Conservation (phyloP, 2,888 invertebrate species). For the Anagyrus pseudococci region DNA sequence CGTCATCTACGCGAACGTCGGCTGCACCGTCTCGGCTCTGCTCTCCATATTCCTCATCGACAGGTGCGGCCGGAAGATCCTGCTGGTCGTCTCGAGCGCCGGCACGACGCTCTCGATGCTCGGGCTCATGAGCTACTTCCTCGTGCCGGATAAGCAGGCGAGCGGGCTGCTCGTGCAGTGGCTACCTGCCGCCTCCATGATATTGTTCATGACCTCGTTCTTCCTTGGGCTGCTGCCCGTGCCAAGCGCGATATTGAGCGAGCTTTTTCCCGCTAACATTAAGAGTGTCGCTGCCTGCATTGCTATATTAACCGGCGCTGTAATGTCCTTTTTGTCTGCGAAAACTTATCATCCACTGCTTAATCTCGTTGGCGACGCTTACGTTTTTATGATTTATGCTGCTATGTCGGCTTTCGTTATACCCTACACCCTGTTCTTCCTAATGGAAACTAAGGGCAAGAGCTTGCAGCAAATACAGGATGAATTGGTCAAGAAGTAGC, state of each 20-base stretch:
- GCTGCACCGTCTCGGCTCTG: slow-evolving; percentile 44
- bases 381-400: slow-evolving; percentile 45
- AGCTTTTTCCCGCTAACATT: slow-evolving; percentile 40
- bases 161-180: slow-evolving; percentile 43
- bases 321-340: slow-evolving; percentile 37
- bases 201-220: slow-evolving; percentile 43
- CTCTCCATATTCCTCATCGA: slow-evolving; percentile 48
- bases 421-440: slow-evolving; percentile 66
- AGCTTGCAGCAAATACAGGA: slow-evolving; percentile 84
- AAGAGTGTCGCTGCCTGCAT: slow-evolving; percentile 40
- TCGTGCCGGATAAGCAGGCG: slow-evolving; percentile 38
- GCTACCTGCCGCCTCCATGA: slow-evolving; percentile 45
- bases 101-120: slow-evolving; percentile 42
- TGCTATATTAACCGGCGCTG: slow-evolving; percentile 35
- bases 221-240: slow-evolving; percentile 41
- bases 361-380: slow-evolving; percentile 33
- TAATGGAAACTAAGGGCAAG: slow-evolving; percentile 91
- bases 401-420: neutral
- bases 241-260: slow-evolving; percentile 39
- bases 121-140: slow-evolving; percentile 43
- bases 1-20: slow-evolving; percentile 46
- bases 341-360: slow-evolving; percentile 41
- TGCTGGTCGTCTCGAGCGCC: slow-evolving; percentile 47
- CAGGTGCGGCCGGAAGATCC: slow-evolving; percentile 48
- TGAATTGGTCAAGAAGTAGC: slow-evolving; percentile 51